A percentile compares a stretch with the other conserved stretches of the same genome.
Conservation (phyloP, 2,113 vertebrate genomes). For the Dicrurus megarhynchus region DNA sequence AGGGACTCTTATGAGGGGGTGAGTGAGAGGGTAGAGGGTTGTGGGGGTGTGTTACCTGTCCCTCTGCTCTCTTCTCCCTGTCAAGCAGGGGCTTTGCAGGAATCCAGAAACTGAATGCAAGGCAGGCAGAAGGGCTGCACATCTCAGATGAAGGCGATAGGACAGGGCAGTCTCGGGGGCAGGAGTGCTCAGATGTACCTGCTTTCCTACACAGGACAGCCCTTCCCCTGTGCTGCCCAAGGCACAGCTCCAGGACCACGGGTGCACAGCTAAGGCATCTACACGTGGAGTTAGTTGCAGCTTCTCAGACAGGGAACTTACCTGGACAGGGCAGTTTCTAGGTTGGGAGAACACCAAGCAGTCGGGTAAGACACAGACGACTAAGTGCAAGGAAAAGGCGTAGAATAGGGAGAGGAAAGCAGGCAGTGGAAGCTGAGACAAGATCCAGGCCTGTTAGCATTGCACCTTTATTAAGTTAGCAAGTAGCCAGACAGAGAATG, state of each 20-base stretch:
- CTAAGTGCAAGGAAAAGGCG: background rate
- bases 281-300: background rate
- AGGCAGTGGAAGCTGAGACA: background rate
- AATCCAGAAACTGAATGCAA: background rate
- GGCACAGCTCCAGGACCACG: background rate
- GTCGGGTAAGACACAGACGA: background rate
- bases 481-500: background rate
- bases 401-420: background rate
- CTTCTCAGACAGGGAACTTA: background rate
- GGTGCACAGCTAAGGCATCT: background rate
- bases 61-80: background rate
- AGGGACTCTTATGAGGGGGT: background rate
- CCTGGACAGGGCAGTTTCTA: accelerated
- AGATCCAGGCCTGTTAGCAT: background rate
- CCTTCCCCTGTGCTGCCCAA: accelerated
- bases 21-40: background rate
- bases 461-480: background rate
- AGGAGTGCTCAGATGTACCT: background rate
- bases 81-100: background rate
- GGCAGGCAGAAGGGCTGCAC: background rate
- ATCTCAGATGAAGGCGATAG: background rate
- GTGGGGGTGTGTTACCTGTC: accelerated
- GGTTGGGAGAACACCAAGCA: background rate
- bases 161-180: background rate
- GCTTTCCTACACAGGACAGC: background rate